Conservation (phyloP, 1,140 invertebrate genomes). For the Ptiloglossa arizonensis region DNA sequence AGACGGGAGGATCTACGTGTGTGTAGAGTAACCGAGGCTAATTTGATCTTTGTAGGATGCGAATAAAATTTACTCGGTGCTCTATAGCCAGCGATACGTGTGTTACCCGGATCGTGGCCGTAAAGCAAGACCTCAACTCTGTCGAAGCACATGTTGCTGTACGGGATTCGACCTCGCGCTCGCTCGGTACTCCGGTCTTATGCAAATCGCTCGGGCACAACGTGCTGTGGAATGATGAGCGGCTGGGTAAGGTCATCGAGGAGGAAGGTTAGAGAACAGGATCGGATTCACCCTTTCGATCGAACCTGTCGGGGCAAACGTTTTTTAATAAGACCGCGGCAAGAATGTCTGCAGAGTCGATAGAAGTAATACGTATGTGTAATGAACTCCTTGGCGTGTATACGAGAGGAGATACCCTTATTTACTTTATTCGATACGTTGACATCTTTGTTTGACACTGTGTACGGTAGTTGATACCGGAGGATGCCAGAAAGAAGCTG, state of each 20-base stretch:
- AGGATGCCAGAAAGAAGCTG: no score
- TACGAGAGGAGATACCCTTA: background rate
- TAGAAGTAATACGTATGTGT: no score
- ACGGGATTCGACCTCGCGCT: slow-evolving; percentile 48
- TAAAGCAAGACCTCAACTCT: slow-evolving; percentile 39
- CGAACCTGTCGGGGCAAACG: background rate
- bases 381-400: background rate
- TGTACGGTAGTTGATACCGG: no score
- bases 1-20: background rate
- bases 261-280: slow-evolving; percentile 71
- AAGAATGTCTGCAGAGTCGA: no score
- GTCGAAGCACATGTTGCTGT: slow-evolving; percentile 36
- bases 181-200: slow-evolving; percentile 62
- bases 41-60: slow-evolving; percentile 61
- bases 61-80: slow-evolving; percentile 40
- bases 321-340: background rate
- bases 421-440: no score
- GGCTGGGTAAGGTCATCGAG: slow-evolving; percentile 73
- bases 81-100: slow-evolving; percentile 2
- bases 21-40: slow-evolving; percentile 37
- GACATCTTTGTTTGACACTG: no score
- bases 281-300: slow-evolving; percentile 23
- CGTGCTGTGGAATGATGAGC: slow-evolving; percentile 69
- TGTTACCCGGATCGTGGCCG: slow-evolving; percentile 38
- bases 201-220: slow-evolving; percentile 64